These are phyloP conservation scores for Parnassius orleans DNA, from an alignment of 2,888 invertebrate species.

Conservation along the genomic window DNA sequence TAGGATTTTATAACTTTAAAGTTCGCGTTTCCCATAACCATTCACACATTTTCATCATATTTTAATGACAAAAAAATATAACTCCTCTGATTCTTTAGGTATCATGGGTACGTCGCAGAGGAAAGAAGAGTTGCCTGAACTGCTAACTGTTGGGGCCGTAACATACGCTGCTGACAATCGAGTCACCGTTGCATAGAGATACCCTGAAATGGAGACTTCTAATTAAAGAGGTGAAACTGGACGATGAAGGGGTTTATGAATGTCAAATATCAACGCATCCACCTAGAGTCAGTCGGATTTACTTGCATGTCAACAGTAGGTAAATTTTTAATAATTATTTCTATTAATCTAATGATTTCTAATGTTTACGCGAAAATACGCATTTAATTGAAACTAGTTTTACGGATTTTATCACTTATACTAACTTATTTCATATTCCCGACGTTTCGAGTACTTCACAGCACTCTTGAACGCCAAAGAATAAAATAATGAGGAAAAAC, in stretches of 20 bases:
- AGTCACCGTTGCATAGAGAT: constrained; percentile 82
- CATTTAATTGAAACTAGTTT: no score
- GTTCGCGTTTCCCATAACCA: no score
- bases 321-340: constrained; percentile 20
- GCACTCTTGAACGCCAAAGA: no score
- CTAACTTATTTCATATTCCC: no score
- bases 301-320: constrained; percentile 85
- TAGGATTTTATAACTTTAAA: no score
- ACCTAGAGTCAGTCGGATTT: constrained; percentile 84
- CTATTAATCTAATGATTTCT: no score
- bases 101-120: constrained; percentile 86
- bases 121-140: constrained; percentile 82
- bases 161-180: constrained; percentile 85
- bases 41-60: no score
- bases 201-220: constrained; percentile 83
- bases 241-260: constrained; percentile 85
- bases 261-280: constrained; percentile 88
- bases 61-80: no score
- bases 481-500: no score
- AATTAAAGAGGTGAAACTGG: constrained; percentile 83
- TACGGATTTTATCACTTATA: no score
- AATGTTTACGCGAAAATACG: no score
- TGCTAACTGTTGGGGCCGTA: constrained; percentile 85
- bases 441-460: no score
- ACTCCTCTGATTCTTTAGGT: constrained; percentile 57